phyloP scores from a whole-genome alignment of 2,113 vertebrate species.

The Orcinus orca region DNA sequence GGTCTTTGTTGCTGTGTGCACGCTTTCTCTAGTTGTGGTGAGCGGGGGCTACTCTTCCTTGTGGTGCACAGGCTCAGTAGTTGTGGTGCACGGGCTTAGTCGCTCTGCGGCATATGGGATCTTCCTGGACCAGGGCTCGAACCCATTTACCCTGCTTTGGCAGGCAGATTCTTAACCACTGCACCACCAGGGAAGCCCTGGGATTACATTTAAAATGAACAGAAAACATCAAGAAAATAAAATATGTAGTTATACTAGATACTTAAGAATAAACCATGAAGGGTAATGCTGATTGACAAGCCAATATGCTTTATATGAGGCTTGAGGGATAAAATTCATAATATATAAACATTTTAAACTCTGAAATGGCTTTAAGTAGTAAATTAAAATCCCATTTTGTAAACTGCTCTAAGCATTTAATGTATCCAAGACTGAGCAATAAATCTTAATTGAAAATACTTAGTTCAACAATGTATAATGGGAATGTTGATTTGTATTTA shows the following conservation, averaged over 20 bases:
- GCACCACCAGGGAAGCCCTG: background rate
- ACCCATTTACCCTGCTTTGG: no score
- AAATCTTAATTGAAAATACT: constrained; percentile 66
- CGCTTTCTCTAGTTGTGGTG: no score
- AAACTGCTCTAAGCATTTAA: constrained; percentile 37
- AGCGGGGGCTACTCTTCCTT: no score
- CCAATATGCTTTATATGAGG: constrained; percentile 11
- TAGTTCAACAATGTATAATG: constrained; percentile 53
- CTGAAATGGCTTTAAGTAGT: constrained; percentile 35
- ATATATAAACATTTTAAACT: constrained; percentile 42
- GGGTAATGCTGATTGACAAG: constrained; percentile 26
- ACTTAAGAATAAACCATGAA: background rate
- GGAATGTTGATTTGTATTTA: constrained; percentile 64
- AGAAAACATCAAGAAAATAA: background rate
- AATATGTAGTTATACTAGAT: background rate
- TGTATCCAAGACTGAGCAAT: constrained; percentile 39
- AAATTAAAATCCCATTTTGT: constrained; percentile 50
- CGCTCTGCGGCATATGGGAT: no score
- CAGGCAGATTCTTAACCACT: no score
- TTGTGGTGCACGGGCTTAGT: no score
- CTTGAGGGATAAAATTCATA: constrained; percentile 35
- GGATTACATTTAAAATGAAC: background rate
- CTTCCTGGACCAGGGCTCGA: no score
- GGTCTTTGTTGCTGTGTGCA: no score
- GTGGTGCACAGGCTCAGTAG: no score